Percentiles rank a stretch among this genome's conserved stretches.
Evolutionary conservation across 2,888 invertebrate genomes (phyloP).

Genomic region (Troilus luridus): DNA sequence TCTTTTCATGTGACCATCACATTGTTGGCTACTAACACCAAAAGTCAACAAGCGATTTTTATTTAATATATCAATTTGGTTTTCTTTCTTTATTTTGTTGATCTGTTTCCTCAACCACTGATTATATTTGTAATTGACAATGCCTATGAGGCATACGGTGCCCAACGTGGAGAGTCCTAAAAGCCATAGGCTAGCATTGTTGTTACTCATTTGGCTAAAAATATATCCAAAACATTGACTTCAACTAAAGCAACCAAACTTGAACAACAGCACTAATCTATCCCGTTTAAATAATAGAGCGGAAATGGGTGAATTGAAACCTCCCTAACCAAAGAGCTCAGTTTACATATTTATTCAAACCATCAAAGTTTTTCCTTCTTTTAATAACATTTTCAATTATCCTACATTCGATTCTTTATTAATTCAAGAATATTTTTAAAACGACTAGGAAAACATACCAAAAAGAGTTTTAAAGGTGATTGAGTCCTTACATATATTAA

Average conservation of each 20-base stretch:
- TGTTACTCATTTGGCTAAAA: not conserved
- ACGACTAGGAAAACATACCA: too few relatives aligned
- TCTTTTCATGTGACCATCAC: constrained; percentile 55
- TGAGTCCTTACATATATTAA: too few relatives aligned
- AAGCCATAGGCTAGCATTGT: not conserved
- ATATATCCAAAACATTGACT: constrained; percentile 9
- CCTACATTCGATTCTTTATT: too few relatives aligned
- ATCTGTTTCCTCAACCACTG: not conserved
- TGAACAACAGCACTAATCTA: not conserved
- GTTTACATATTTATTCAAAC: not conserved
- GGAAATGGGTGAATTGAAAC: not conserved
- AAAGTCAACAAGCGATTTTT: constrained; percentile 55
- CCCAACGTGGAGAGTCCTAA: not conserved
- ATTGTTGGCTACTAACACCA: constrained; percentile 51
- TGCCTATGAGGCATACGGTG: not conserved
- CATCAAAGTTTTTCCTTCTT: too few relatives aligned
- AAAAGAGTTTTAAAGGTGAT: too few relatives aligned
- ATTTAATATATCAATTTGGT: constrained; percentile 52
- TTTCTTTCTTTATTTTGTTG: constrained; percentile 30
- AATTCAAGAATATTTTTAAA: too few relatives aligned
- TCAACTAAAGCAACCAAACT: not conserved
- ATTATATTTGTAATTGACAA: constrained; percentile 19
- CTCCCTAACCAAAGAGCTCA: not conserved
- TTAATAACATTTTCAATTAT: too few relatives aligned
- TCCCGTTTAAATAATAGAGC: not conserved